Conservation (phyloP, 2,113 vertebrate species). For the Antigone vipio region DNA sequence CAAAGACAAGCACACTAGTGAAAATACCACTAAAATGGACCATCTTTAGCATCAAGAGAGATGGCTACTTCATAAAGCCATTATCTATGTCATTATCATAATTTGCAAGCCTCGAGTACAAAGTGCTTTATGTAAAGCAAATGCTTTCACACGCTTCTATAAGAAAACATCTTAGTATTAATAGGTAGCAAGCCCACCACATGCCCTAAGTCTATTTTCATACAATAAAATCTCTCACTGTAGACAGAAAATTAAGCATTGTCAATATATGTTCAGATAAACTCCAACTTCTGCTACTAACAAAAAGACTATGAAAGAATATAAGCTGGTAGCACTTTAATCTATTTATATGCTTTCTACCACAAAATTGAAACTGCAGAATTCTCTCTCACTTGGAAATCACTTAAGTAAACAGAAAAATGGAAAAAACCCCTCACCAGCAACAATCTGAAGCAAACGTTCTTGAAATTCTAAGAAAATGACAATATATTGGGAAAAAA, state of each 20-base stretch:
- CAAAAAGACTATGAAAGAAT: conserved; percentile 60
- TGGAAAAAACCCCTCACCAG: background rate
- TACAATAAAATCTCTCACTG: background rate
- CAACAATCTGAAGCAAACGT: background rate
- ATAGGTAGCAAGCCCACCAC: background rate
- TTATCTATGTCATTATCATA: background rate
- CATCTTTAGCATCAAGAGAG: background rate
- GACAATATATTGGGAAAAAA: background rate
- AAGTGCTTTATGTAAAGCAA: background rate
- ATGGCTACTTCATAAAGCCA: background rate
- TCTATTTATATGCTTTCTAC: conserved; percentile 36
- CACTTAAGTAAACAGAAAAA: background rate
- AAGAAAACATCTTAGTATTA: background rate
- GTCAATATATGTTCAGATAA: conserved; percentile 60
- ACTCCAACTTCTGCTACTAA: conserved; percentile 28
- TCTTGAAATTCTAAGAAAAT: background rate
- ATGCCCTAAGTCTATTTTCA: background rate
- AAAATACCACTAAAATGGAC: background rate
- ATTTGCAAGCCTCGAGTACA: background rate
- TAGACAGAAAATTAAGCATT: conserved; percentile 23
- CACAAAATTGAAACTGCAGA: conserved; percentile 54
- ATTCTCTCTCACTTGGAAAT: background rate
- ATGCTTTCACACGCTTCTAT: background rate
- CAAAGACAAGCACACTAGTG: background rate
- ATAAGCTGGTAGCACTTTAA: conserved; percentile 57